Conservation (phyloP, 2,888 invertebrate genomes). For the Heliconius cydno region DNA sequence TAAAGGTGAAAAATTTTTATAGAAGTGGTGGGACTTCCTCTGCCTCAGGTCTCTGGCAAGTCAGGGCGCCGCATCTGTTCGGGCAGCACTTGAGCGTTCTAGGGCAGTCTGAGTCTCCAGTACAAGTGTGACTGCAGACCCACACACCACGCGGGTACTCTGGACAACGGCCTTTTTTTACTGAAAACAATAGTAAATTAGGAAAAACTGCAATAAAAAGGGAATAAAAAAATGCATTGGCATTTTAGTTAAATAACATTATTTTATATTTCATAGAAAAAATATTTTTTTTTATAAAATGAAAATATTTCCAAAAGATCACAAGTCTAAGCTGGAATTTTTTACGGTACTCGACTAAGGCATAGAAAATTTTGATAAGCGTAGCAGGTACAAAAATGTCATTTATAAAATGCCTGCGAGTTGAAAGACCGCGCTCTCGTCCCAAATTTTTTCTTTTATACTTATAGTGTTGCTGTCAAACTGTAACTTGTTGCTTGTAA, state of each 20-base stretch:
- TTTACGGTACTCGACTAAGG: neutral
- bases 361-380: neutral
- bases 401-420: neutral
- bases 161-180: constrained; percentile 81
- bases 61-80: constrained; percentile 82
- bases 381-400: neutral
- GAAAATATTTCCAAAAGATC: too few species aligned
- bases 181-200: constrained; percentile 59
- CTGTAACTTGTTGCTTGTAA: constrained; percentile 8
- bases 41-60: constrained; percentile 73
- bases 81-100: constrained; percentile 80
- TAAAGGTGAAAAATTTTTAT: neutral
- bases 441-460: constrained; percentile 12
- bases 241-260: too few species aligned
- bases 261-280: too few species aligned
- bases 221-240: neutral
- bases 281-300: too few species aligned
- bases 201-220: neutral
- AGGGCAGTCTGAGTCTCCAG: constrained; percentile 80
- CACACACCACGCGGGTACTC: constrained; percentile 77
- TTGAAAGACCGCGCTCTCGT: constrained; percentile 5
- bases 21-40: constrained; percentile 35
- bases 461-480: neutral
- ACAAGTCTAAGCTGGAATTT: too few species aligned
- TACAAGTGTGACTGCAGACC: constrained; percentile 82